These are phyloP conservation scores for Dorcus hopei DNA, from an alignment of 2,888 invertebrate genomes.

Conservation along the genomic window DNA sequence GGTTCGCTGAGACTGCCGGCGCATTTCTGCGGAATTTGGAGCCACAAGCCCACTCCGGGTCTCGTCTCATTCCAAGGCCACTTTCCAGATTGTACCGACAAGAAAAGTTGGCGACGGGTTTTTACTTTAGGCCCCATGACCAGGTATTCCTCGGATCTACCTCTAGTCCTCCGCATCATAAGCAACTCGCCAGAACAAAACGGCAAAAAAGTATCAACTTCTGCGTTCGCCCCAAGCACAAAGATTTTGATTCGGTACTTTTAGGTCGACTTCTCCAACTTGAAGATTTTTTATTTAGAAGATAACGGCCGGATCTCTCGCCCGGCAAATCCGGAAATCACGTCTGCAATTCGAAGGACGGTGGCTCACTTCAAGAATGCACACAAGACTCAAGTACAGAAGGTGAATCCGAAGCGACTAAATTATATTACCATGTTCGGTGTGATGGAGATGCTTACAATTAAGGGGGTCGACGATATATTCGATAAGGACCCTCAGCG, in stretches of 20 bases:
- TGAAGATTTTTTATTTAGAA: slow-evolving; percentile 56
- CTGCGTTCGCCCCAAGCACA: too few relatives aligned
- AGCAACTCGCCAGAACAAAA: background rate
- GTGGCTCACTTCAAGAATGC: background rate
- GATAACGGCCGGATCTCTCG: slow-evolving; percentile 56
- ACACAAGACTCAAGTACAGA: slow-evolving; percentile 1
- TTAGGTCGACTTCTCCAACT: slow-evolving; percentile 38
- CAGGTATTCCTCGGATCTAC: slow-evolving; percentile 80
- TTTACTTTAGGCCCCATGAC: slow-evolving; percentile 79
- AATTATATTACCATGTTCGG: background rate
- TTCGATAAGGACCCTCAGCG: slow-evolving; percentile 17
- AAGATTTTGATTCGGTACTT: background rate
- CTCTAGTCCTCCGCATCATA: slow-evolving; percentile 69
- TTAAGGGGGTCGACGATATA: slow-evolving; percentile 2
- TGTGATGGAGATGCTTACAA: background rate
- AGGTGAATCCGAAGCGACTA: slow-evolving; percentile 6
- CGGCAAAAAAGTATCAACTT: too few relatives aligned
- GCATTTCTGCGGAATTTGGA: slow-evolving; percentile 91
- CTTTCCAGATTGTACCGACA: slow-evolving; percentile 50
- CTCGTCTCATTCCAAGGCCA: slow-evolving; percentile 63
- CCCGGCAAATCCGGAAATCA: slow-evolving; percentile 56
- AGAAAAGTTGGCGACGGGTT: slow-evolving; percentile 64
- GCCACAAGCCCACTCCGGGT: slow-evolving; percentile 82
- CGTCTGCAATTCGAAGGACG: slow-evolving; percentile 43
- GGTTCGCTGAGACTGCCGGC: slow-evolving; percentile 94